Evolutionary conservation across 35 echinoderm and acorn worm species (phyloP).

Genomic region (Eucidaris tribuloides): DNA sequence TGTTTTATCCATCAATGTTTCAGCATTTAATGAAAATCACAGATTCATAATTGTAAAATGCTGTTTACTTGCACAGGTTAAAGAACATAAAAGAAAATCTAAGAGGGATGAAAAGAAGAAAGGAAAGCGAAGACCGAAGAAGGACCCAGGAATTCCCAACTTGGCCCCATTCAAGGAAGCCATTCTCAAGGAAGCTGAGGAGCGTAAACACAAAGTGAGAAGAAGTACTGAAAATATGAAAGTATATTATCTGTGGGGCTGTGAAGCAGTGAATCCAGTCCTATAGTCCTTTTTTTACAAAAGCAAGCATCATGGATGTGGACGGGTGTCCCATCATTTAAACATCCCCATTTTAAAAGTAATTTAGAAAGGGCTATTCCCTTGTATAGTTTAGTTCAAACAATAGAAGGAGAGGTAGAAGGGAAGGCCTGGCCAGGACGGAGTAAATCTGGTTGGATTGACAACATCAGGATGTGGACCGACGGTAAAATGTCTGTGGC

Average conservation of each 20-base stretch:
- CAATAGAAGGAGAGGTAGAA: no score
- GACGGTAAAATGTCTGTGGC: no score
- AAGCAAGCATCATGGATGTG: neutral
- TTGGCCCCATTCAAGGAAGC: slow-evolving; percentile 91
- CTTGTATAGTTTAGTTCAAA: no score
- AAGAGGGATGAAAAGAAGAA: slow-evolving; percentile 68
- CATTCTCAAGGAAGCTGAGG: slow-evolving; percentile 81
- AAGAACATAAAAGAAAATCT: slow-evolving; percentile 79
- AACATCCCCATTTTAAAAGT: no score
- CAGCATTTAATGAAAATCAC: neutral
- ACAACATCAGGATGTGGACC: no score
- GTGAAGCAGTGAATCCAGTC: neutral
- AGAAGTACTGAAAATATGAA: neutral
- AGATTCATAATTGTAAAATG: neutral
- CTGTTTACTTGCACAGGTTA: slow-evolving; percentile 17
- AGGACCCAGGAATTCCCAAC: slow-evolving; percentile 88
- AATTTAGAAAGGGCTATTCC: no score
- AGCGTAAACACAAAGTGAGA: slow-evolving; percentile 74
- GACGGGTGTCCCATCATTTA: no score
- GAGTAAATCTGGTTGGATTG: no score
- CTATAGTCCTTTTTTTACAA: neutral
- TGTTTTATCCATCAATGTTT: neutral
- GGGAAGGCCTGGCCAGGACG: no score
- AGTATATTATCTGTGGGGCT: neutral
- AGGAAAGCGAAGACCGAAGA: slow-evolving; percentile 47